Base-by-base conservation (phyloP, 2,797 vertebrate genomes). In the Sciaenops ocellatus region DNA sequence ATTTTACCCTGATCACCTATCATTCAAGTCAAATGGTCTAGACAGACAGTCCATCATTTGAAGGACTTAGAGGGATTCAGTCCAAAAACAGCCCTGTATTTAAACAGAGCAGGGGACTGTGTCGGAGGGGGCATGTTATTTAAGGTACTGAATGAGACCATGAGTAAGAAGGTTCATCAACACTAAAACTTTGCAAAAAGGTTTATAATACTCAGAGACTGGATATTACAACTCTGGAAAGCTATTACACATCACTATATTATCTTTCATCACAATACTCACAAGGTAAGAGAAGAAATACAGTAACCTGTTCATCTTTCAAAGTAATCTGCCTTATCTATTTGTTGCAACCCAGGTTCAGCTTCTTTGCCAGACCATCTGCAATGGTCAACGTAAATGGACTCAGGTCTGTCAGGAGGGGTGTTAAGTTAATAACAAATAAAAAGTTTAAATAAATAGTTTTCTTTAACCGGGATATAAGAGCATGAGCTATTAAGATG, bases 1-100 rank as follows among this genome's bases (percentile, higher is more conserved):
- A n/a, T 38, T 62, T 70, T 48, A 57, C 28, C 51, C 67, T 55
- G 44, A 51, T 56, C 51, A 38, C 16, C 42, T 64, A 59, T 64
- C 75, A 64, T 50, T 78, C 75, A 78, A 64, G 18, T 48, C 22
- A 70, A 64, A 28, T 34, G 60, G 17, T 71, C 30, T 26, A 10
- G 67, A 57, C 52, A 57, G 42, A 63, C 30, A 71, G 24, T 30
- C 28, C 28, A 77, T 48, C 44, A 28, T 46, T 56, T 64, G 60
- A 55, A 63, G 44, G 18, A 41, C 59, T 41, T 10, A 13, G 20
- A 64, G 41, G 26, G 16, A 34, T 74, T 66, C 54, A 50, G 44
- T 22, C 44, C 2, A 2, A 70, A 69, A 71, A 71, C 28, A 18
- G 68, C 8, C 24, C 28, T 48, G 26, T 34, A n/a, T 59, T 60